A percentile compares a stretch with the other conserved stretches of the same genome.
Evolutionary conservation across 2,888 invertebrate species (phyloP).

Genomic region (Cantharis flavilabris): DNA sequence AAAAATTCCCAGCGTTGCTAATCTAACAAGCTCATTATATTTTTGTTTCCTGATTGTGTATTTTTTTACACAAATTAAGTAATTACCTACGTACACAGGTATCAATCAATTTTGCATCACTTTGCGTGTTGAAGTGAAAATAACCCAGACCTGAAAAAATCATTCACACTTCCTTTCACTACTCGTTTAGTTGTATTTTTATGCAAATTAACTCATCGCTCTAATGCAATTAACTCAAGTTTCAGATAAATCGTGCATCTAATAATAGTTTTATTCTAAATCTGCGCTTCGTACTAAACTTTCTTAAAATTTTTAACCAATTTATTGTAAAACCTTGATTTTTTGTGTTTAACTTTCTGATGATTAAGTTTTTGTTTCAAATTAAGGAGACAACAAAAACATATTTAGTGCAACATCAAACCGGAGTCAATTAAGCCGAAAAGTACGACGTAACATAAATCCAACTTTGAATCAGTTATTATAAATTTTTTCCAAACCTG

Average conservation of each 20-base stretch:
- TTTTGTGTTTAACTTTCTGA: neutral
- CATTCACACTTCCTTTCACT: neutral
- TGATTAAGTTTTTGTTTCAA: too few species aligned
- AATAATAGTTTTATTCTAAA: neutral
- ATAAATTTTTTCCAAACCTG: too few species aligned
- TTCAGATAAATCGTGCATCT: neutral
- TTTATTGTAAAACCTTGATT: neutral
- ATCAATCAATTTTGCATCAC: neutral
- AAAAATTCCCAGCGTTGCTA: neutral
- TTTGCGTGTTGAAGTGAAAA: neutral
- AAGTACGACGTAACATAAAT: too few species aligned
- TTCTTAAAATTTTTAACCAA: neutral
- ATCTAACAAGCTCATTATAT: neutral
- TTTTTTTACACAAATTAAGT: neutral
- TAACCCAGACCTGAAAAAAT: neutral
- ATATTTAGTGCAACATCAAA: too few species aligned
- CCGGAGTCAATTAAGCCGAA: too few species aligned
- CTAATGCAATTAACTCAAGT: neutral
- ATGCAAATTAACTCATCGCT: neutral
- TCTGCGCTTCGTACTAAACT: neutral
- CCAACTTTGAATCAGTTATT: too few species aligned
- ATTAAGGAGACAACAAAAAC: too few species aligned
- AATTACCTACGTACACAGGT: neutral
- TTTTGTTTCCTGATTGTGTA: neutral
- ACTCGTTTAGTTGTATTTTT: neutral